Evolutionary conservation across 2,113 vertebrate species (phyloP).

Genomic region (human): GRCh38 chr4:13943001-13943500

Average conservation of each 20-base stretch:
- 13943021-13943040: neutral
- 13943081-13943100: conserved; percentile 15
- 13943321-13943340: neutral
- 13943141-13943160: neutral
- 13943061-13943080: conserved; percentile 41
- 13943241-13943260: conserved; percentile 22
- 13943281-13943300: neutral
- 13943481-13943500: neutral
- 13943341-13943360: neutral
- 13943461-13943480: neutral
- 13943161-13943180: conserved; percentile 28
- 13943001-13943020: neutral
- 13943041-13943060: neutral
- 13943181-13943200: neutral
- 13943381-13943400: neutral
- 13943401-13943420: neutral
- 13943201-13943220: neutral
- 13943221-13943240: conserved; percentile 47
- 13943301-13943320: conserved; percentile 26
- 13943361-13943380: neutral
- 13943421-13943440: neutral
- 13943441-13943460: neutral
- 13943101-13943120: neutral
- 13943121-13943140: neutral
- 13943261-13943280: conserved; percentile 1